phyloP scores from a whole-genome alignment of 2,113 vertebrate genomes.

The Thryonomys swinderianus region DNA sequence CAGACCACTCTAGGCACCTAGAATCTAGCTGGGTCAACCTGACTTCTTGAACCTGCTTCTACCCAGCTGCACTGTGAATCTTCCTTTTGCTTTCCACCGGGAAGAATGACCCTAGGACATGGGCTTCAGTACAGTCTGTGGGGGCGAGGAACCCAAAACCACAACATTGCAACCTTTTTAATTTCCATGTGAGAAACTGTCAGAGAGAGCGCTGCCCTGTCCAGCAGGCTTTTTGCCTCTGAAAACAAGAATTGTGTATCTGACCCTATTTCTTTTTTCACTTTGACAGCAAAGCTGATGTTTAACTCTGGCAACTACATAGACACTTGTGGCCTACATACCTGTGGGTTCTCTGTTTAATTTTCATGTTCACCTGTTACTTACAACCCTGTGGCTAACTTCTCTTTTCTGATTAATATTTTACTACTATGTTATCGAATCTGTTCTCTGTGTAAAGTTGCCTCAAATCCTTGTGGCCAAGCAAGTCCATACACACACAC shows the following conservation, averaged over 20 bases:
- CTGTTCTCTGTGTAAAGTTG: conserved; percentile 2
- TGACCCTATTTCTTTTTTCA: background rate
- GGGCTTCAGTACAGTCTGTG: background rate
- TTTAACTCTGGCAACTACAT: background rate
- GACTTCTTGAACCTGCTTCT: background rate
- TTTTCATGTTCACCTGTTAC: conserved; percentile 33
- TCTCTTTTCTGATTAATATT: conserved; percentile 57
- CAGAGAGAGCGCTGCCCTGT: background rate
- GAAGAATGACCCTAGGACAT: background rate
- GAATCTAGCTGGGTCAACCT: background rate
- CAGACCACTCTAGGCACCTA: background rate
- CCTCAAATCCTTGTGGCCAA: conserved; percentile 14
- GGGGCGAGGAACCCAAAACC: background rate
- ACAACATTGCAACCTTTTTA: no score
- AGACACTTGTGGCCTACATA: background rate
- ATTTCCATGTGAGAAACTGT: background rate
- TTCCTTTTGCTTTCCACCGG: background rate
- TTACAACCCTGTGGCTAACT: background rate
- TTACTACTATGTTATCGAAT: conserved; percentile 40
- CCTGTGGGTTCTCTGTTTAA: background rate
- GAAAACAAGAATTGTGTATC: background rate
- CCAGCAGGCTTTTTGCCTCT: background rate
- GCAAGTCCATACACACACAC: background rate
- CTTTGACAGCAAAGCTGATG: background rate
- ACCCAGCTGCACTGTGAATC: background rate